These are phyloP conservation scores for Vollenhovia emeryi DNA, from an alignment of 1,140 invertebrate species.

Conservation along the genomic window DNA sequence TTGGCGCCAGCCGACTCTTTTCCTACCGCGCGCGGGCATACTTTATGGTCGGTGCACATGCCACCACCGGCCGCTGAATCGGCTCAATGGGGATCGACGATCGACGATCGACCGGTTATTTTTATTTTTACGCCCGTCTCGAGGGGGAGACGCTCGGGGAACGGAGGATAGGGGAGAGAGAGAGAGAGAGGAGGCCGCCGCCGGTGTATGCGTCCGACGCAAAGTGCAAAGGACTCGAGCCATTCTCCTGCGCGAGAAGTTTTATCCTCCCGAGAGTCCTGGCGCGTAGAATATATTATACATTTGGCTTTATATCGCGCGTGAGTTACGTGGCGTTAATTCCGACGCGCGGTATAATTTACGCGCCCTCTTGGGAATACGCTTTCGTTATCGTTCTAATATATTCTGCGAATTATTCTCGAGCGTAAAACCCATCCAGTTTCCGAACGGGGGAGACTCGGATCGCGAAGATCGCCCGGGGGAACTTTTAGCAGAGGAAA, in stretches of 20 bases:
- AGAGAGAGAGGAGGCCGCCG: neutral
- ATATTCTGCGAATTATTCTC: neutral
- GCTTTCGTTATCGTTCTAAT: neutral
- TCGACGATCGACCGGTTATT: conserved; percentile 48
- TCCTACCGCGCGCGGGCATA: conserved; percentile 74
- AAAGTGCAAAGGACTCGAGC: conserved; percentile 14
- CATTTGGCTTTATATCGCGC: neutral
- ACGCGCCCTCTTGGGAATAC: neutral
- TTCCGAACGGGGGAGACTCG: neutral
- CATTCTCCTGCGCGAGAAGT: neutral
- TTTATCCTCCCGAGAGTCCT: neutral
- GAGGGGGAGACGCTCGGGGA: neutral
- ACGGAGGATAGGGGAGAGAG: neutral
- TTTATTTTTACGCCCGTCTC: conserved; percentile 44
- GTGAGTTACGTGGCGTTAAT: neutral
- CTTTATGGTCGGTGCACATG: conserved; percentile 75
- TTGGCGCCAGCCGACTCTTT: conserved; percentile 78
- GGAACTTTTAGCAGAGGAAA: too few relatives aligned
- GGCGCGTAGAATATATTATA: neutral
- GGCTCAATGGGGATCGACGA: conserved; percentile 63
- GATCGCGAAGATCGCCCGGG: neutral
- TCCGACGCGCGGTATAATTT: neutral
- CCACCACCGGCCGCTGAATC: conserved; percentile 42
- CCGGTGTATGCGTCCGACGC: neutral
- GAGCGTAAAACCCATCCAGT: neutral